phyloP scores from a whole-genome alignment of 2,113 vertebrate genomes.

The Conger conger region DNA sequence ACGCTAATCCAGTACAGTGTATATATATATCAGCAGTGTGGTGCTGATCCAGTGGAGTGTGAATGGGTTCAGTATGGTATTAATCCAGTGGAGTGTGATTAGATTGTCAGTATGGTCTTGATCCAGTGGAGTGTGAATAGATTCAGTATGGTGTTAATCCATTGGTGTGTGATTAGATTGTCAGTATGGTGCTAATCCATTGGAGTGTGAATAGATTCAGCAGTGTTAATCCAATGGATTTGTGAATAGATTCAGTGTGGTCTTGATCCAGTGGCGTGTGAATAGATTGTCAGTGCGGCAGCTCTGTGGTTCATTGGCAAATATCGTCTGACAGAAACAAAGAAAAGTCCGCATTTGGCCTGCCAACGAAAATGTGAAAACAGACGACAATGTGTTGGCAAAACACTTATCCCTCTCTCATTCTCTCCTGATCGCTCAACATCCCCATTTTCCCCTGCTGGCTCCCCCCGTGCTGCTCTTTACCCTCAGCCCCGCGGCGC shows the following conservation, averaged over 20 bases:
- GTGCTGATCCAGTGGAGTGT: too few species aligned
- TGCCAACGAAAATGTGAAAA: slow-evolving; percentile 9
- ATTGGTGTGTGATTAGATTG: neutral
- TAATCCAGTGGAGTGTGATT: too few species aligned
- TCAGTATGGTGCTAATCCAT: neutral
- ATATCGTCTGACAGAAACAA: neutral
- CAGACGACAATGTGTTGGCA: neutral
- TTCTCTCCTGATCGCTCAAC: neutral
- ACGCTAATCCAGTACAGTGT: neutral
- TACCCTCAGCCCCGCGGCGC: neutral
- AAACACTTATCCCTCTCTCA: neutral
- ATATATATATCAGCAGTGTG: too few species aligned
- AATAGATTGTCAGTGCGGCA: neutral
- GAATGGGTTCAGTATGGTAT: too few species aligned
- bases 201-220: too few species aligned
- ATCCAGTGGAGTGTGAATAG: neutral
- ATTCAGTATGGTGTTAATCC: neutral
- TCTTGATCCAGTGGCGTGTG: neutral
- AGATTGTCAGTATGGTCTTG: too few species aligned
- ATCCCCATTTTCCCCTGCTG: neutral
- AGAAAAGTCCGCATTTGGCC: neutral
- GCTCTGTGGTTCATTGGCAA: neutral
- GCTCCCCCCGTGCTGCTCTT: neutral
- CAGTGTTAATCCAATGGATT: neutral
- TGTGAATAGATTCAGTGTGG: neutral